Evolutionary conservation across 2,888 invertebrate species (phyloP).

Genomic region (Drosophila algonquin): DNA sequence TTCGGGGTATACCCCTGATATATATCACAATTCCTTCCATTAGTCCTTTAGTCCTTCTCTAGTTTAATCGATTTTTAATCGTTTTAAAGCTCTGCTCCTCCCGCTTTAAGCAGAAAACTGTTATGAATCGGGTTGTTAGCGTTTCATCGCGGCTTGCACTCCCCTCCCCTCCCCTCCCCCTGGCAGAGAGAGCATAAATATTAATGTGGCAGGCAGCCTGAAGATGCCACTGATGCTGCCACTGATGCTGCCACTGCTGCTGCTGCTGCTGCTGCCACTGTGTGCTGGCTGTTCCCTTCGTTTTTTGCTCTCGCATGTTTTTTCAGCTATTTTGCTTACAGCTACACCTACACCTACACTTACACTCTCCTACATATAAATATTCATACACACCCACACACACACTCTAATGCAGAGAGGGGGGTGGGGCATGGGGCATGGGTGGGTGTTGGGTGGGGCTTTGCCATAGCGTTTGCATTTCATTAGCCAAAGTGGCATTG

Average conservation of each 20-base stretch:
- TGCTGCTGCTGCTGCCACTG: conserved; percentile 19
- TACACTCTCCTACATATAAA: conserved; percentile 32
- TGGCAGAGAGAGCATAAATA: conserved; percentile 57
- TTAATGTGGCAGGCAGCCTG: conserved; percentile 63
- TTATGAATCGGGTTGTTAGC: conserved; percentile 38
- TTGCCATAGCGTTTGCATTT: conserved; percentile 72
- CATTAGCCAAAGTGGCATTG: conserved; percentile 79
- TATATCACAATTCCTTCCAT: neutral
- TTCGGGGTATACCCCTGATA: neutral
- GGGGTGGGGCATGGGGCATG: no score
- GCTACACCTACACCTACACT: conserved; percentile 32
- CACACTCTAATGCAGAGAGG: neutral
- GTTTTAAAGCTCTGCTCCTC: neutral
- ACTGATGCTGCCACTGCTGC: conserved; percentile 12
- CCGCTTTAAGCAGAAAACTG: neutral
- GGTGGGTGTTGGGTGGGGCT: no score
- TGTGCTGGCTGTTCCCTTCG: conserved; percentile 9
- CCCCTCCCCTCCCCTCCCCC: neutral
- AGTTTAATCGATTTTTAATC: neutral
- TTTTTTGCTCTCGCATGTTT: conserved; percentile 20
- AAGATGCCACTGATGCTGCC: conserved; percentile 38
- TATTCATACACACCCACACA: conserved; percentile 36
- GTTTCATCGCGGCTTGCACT: conserved; percentile 33
- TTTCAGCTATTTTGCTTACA: conserved; percentile 55
- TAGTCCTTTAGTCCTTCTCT: neutral